Evolutionary conservation across 2,888 invertebrate species (phyloP).

Genomic region (Drosophila nigricruria): DNA sequence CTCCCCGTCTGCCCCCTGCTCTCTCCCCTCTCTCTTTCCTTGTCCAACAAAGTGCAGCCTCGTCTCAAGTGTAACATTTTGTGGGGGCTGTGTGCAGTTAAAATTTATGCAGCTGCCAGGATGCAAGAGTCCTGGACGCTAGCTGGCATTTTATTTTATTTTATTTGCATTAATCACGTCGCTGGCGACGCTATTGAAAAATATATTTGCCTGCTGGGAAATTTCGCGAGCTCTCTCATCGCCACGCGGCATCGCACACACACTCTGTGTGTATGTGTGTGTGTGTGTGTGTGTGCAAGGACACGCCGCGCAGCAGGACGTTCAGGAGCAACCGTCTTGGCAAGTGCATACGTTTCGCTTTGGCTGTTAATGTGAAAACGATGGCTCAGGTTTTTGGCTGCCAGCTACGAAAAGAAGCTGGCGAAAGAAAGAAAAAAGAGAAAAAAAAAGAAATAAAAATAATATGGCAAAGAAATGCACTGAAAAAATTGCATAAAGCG

Average conservation of each 20-base stretch:
- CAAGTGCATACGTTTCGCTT: slow-evolving; percentile 80
- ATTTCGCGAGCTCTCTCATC: slow-evolving; percentile 63
- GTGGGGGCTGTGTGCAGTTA: slow-evolving; percentile 58
- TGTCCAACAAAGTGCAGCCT: slow-evolving; percentile 24
- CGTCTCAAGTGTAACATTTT: slow-evolving; percentile 77
- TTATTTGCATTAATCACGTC: slow-evolving; percentile 81
- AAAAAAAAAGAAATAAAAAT: slow-evolving; percentile 38
- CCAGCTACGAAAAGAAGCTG: slow-evolving; percentile 48
- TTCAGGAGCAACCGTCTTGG: slow-evolving; percentile 55
- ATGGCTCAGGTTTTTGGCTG: slow-evolving; percentile 77
- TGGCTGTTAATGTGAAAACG: slow-evolving; percentile 81
- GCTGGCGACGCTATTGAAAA: slow-evolving; percentile 80
- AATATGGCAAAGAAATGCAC: slow-evolving; percentile 45
- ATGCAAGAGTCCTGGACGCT: slow-evolving; percentile 52
- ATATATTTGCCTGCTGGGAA: slow-evolving; percentile 81
- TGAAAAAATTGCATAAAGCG: slow-evolving; percentile 58
- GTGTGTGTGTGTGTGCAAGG: slow-evolving; percentile 51
- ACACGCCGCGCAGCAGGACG: slow-evolving; percentile 53
- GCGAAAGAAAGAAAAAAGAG: slow-evolving; percentile 13
- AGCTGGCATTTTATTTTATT: slow-evolving; percentile 74
- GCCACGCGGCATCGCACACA: slow-evolving; percentile 26
- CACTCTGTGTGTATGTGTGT: not conserved
- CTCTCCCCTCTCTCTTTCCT: not conserved
- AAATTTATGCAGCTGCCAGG: slow-evolving; percentile 74
- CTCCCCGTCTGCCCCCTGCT: not conserved